These are phyloP conservation scores for Lamellibrachia columna DNA, from an alignment of 2,888 invertebrate species.

Conservation along the genomic window DNA sequence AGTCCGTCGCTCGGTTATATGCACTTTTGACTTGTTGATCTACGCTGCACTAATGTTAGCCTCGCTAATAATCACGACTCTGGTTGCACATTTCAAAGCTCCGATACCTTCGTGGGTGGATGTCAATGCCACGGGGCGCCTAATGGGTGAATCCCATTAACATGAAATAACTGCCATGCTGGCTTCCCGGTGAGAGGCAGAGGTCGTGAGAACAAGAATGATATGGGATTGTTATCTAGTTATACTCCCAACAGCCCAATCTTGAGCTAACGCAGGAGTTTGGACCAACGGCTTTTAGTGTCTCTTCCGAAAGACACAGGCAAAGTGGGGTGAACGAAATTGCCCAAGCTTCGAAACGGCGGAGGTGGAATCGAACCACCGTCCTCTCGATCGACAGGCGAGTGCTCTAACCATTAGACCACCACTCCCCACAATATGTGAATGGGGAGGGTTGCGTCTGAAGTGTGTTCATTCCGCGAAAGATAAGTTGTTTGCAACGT, in stretches of 20 bases:
- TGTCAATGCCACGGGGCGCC: not conserved
- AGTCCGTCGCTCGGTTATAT: not conserved
- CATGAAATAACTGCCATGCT: not conserved
- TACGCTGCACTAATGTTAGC: not conserved
- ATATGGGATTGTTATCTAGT: not conserved
- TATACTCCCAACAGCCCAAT: not conserved
- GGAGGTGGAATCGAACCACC: no score
- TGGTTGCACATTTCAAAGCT: not conserved
- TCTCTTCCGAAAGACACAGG: no score
- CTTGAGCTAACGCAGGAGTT: no score
- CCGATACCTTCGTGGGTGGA: not conserved
- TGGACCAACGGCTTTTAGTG: no score
- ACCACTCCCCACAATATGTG: no score
- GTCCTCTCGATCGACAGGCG: no score
- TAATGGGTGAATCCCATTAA: not conserved
- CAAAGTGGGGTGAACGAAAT: no score
- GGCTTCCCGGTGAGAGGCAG: not conserved
- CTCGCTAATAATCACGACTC: not conserved
- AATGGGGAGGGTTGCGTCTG: no score
- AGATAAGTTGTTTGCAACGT: no score
- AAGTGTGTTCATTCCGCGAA: no score
- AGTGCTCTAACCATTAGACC: no score
- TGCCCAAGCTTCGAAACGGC: no score
- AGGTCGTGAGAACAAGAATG: not conserved
- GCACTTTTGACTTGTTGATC: not conserved